phyloP scores from a whole-genome alignment of 2,888 invertebrate genomes.

The Caradrina clavipalpis region DNA sequence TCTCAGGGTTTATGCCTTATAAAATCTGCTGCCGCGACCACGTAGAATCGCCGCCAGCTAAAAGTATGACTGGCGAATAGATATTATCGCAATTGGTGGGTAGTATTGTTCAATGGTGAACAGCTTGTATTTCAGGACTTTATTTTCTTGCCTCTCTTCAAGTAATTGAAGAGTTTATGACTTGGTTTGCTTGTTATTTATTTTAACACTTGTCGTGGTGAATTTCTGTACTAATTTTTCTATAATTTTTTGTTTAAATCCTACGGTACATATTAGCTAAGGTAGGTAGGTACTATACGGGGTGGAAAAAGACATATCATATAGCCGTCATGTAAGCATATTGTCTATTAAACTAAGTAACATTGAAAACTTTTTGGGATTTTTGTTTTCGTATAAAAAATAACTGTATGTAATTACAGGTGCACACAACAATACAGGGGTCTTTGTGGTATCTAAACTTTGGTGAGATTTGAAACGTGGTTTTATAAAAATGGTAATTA shows the following conservation, averaged over 20 bases:
- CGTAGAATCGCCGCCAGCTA: conserved; percentile 75
- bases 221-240: conserved; percentile 53
- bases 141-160: conserved; percentile 66
- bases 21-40: conserved; percentile 83
- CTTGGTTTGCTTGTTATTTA: conserved; percentile 63
- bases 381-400: too few relatives aligned
- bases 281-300: neutral
- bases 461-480: too few relatives aligned
- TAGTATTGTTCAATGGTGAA: conserved; percentile 73
- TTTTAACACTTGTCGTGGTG: conserved; percentile 58
- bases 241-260: conserved; percentile 26
- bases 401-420: too few relatives aligned
- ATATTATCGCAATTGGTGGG: conserved; percentile 80
- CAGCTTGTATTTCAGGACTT: conserved; percentile 65
- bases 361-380: too few relatives aligned
- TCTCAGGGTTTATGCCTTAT: conserved; percentile 87
- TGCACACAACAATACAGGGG: too few relatives aligned
- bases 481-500: too few relatives aligned
- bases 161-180: conserved; percentile 68
- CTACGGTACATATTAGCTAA: too few relatives aligned
- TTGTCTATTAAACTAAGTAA: too few relatives aligned
- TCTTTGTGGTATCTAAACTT: too few relatives aligned
- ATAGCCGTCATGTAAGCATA: too few relatives aligned
- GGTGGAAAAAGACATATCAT: too few relatives aligned
- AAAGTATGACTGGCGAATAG: conserved; percentile 78